These are phyloP conservation scores for Momotus momota DNA, from an alignment of 2,797 vertebrate species.

Conservation along the genomic window DNA sequence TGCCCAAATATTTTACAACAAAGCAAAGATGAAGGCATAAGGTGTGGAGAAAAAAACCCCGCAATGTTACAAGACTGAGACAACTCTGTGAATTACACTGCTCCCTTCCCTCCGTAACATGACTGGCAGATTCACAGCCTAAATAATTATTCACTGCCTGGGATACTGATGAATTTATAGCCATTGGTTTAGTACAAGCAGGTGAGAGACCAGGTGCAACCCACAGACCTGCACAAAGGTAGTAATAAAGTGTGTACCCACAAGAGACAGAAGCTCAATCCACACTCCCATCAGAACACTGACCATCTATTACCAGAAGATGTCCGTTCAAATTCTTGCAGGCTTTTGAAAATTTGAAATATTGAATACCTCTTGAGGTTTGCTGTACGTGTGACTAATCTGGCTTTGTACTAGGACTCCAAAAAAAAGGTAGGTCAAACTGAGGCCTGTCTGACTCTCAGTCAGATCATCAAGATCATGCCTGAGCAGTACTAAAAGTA, in stretches of 20 bases:
- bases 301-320: background rate
- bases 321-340: background rate
- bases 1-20: background rate
- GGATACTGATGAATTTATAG: background rate
- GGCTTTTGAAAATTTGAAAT: background rate
- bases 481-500: background rate
- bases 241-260: background rate
- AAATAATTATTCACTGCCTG: background rate
- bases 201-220: background rate
- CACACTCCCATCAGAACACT: rapidly evolving
- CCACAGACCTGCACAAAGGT: background rate
- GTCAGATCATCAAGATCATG: background rate
- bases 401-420: background rate
- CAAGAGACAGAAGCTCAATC: background rate
- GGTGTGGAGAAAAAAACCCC: background rate
- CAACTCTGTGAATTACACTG: background rate
- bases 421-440: background rate
- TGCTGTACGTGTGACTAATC: background rate
- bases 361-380: background rate
- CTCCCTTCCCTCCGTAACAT: background rate
- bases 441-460: background rate
- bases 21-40: background rate
- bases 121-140: background rate
- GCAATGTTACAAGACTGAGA: background rate
- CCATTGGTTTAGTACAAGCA: background rate